Evolutionary conservation across 1,140 invertebrate species (phyloP), one percentile per base, ranked within the genome.

Genomic region (Drosophila jambulina): DNA sequence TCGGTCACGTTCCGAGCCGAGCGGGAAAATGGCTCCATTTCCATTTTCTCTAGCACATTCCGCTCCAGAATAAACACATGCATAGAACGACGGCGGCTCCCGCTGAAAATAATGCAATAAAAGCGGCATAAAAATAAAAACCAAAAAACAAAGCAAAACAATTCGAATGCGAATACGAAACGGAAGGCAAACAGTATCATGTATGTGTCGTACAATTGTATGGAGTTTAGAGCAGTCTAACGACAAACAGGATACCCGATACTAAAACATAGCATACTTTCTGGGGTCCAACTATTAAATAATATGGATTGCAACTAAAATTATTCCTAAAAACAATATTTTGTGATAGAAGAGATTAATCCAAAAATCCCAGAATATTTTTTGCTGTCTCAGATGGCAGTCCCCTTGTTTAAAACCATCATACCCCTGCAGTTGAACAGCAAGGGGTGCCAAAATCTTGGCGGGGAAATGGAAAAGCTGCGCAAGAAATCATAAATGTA

Each of bases 401-500:
- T 0, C 0, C 7, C 3, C 0, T 19, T 13, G 1, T 1, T 13
- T 1, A 53, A 34, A 53, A 34, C 1, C 7, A 10, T 2, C 34
- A 56, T n/a, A 38, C 21, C 53, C 34, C 15, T 7, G 2, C 4
- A 6, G 21, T 10, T 1, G 8, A 23, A 17, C 2, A 3, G 1
- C 19, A 17, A 38, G 4, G 5, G 13, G 34, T 38, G 25, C 42
- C 61, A 53, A 80, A 85, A 85, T 90, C 84, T 85, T 81, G 65
- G 54, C 74, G 48, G 69, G 59, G 54, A 77, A 74, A 62, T 64
- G 60, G 36, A 48, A 79, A 64, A 51, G 60, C 61, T 70, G 58
- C 63, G 61, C 81, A 85, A 88, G 84, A 88, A 90, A 88, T 90
- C 84, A 88, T 88, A 88, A 88, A 88, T 88, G 85, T 90, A 90